These are phyloP conservation scores for Tangara arthus DNA, from an alignment of 2,797 vertebrate species.

Conservation along the genomic window DNA sequence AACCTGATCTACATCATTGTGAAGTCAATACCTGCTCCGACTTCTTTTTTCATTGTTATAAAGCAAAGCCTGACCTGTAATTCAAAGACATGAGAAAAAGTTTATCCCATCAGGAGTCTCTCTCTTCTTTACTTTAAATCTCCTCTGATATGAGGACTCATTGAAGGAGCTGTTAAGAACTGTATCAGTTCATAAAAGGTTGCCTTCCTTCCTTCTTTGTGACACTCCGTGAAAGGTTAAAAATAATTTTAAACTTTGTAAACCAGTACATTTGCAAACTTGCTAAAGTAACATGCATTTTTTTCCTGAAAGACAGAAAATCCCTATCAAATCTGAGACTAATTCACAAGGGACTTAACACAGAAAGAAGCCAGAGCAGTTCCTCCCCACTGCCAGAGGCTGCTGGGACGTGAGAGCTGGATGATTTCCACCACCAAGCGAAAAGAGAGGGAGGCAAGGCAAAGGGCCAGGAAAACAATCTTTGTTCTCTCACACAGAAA, in stretches of 20 bases:
- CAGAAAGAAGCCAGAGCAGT: not conserved
- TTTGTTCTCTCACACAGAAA: conserved; percentile 24
- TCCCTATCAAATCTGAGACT: not conserved
- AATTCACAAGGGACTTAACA: not conserved
- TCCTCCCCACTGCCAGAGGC: not conserved
- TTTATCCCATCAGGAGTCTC: conserved; percentile 24
- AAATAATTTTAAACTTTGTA: not conserved
- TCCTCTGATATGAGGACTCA: not conserved
- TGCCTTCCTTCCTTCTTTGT: not conserved
- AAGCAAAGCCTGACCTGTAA: conserved; percentile 8
- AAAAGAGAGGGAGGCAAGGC: not conserved
- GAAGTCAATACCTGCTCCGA: conserved; percentile 33
- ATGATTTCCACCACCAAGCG: conserved; percentile 22
- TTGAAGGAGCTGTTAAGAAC: not conserved
- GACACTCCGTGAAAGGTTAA: not conserved
- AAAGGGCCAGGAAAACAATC: conserved; percentile 23
- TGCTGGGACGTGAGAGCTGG: not conserved
- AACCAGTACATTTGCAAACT: not conserved
- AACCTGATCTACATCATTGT: conserved; percentile 51
- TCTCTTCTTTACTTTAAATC: not conserved
- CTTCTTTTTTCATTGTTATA: conserved; percentile 42
- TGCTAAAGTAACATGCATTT: not conserved
- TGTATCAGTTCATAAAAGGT: not conserved
- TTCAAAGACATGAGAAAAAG: conserved; percentile 32
- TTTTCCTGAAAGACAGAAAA: not conserved